Conservation (phyloP, 53 echinoderm and acorn worm genomes). For the Patiria pectinifera region DNA sequence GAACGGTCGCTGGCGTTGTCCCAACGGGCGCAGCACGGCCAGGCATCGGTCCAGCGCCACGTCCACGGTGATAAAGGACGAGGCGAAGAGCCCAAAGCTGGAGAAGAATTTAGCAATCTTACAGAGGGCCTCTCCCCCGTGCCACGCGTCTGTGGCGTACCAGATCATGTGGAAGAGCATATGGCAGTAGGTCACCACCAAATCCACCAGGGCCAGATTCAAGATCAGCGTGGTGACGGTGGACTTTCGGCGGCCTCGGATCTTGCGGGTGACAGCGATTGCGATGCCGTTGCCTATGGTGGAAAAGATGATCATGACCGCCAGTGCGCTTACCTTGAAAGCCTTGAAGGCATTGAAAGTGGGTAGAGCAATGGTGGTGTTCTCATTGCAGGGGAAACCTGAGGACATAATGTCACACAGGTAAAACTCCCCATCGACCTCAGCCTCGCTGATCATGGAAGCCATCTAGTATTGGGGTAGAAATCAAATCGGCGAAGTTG, state of each 20-base stretch:
- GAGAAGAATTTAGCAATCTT: slow-evolving; percentile 90
- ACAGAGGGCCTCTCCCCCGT: slow-evolving; percentile 86
- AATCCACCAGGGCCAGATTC: slow-evolving; percentile 88
- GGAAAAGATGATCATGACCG: slow-evolving; percentile 82
- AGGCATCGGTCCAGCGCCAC: slow-evolving; percentile 93
- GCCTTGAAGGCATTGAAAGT: not conserved
- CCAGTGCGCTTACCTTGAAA: slow-evolving; percentile 60
- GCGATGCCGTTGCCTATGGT: slow-evolving; percentile 93
- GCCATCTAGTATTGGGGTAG: slow-evolving; percentile 9
- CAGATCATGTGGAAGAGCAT: slow-evolving; percentile 89
- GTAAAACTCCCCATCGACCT: not conserved
- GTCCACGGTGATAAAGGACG: slow-evolving; percentile 95
- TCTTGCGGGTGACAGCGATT: slow-evolving; percentile 80
- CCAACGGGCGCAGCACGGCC: slow-evolving; percentile 87
- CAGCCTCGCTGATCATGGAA: not conserved
- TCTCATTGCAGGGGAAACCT: slow-evolving; percentile 30
- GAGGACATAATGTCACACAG: slow-evolving; percentile 30
- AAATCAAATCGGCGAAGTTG: not conserved
- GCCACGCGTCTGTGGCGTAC: slow-evolving; percentile 83
- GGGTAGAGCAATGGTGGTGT: slow-evolving; percentile 51
- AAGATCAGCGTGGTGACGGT: slow-evolving; percentile 89
- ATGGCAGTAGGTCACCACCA: slow-evolving; percentile 90
- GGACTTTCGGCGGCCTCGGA: slow-evolving; percentile 88
- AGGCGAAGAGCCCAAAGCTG: slow-evolving; percentile 89
- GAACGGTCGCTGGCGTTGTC: slow-evolving; percentile 78